Evolutionary conservation across 2,888 invertebrate genomes (phyloP), one percentile per base, ranked within the genome.

Genomic region (Hyppa rectilinea): DNA sequence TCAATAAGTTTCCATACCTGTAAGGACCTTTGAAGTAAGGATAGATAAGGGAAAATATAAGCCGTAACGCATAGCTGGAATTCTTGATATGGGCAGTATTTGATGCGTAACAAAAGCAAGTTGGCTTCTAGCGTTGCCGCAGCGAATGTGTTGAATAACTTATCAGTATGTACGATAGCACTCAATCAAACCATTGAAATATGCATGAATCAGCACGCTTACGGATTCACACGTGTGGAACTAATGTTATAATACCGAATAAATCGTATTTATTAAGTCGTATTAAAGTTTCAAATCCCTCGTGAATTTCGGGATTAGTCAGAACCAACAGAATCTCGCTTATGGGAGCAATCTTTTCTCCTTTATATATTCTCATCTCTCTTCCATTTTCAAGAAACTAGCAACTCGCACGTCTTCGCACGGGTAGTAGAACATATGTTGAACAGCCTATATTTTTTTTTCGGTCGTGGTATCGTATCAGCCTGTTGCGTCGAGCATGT

Each of bases 91-190:
- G 43, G 40, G 43, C 17, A 43, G 20, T 40, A 40, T 20, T 20
- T 40, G 6, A 40, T 14, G 17, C 17, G 20, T 43, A 43, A 43
- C 43, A 7, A 43, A 20, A 20, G 43, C 43, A 20, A 20, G 43
- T 7, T 20, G 20, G 20, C 20, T 43, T 20, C 20, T 7, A 20
- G 43, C 2, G 43, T 20, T 2, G 43, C 7, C 43, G 20, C 20
- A n/a, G n/a, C n/a, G n/a, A n/a, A n/a, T n/a, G 36, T 78, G 73
- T 56, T 50, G 56, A 60, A 65, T 31, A 2, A 43, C 38, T 62
- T 71, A 75, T 71, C 74, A 55, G 61, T 61, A 45, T 62, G 43
- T 61, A 71, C 49, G 78, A 72, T 78, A 72, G 38, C 74, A 34
- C 17, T 45, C 29, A 56, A 60, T 78, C 23, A 50, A 66, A 72